Evolutionary conservation across 2,113 vertebrate species (phyloP).

Genomic region (Oryzias javanicus): DNA sequence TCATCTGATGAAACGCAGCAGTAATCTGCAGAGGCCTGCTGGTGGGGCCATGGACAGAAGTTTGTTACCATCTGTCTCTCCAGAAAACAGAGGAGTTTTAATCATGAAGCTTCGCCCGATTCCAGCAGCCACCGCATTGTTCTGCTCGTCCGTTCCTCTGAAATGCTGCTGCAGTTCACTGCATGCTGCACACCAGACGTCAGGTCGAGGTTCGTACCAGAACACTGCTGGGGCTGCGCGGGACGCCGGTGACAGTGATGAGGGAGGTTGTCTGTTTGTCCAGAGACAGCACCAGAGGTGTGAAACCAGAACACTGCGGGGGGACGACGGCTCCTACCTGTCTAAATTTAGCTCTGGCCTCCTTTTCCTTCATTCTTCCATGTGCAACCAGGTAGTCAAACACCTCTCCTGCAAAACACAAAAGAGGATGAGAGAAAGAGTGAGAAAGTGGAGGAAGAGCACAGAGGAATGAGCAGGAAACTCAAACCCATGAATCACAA

Average conservation of each 20-base stretch:
- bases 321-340: slow-evolving; percentile 81
- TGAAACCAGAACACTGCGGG: slow-evolving; percentile 62
- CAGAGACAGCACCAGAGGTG: slow-evolving; percentile 46
- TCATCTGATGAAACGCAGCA: too few relatives aligned
- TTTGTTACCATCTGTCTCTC: too few relatives aligned
- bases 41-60: too few relatives aligned
- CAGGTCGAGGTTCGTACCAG: too few relatives aligned
- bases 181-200: too few relatives aligned
- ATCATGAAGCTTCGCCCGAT: too few relatives aligned
- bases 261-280: neutral
- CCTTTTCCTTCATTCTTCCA: slow-evolving; percentile 99
- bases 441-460: neutral
- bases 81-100: too few relatives aligned
- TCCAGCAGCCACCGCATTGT: too few relatives aligned
- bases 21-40: too few relatives aligned
- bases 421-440: neutral
- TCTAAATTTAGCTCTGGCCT: slow-evolving; percentile 99
- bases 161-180: too few relatives aligned
- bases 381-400: slow-evolving; percentile 99
- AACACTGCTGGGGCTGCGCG: too few relatives aligned
- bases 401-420: slow-evolving; percentile 86
- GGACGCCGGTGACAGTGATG: slow-evolving; percentile 1
- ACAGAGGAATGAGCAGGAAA: neutral
- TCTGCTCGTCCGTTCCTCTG: too few relatives aligned
- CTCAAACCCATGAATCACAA: slow-evolving; percentile 1